Evolutionary conservation across 1,140 invertebrate genomes (phyloP).

Genomic region (Elysia chlorotica): DNA sequence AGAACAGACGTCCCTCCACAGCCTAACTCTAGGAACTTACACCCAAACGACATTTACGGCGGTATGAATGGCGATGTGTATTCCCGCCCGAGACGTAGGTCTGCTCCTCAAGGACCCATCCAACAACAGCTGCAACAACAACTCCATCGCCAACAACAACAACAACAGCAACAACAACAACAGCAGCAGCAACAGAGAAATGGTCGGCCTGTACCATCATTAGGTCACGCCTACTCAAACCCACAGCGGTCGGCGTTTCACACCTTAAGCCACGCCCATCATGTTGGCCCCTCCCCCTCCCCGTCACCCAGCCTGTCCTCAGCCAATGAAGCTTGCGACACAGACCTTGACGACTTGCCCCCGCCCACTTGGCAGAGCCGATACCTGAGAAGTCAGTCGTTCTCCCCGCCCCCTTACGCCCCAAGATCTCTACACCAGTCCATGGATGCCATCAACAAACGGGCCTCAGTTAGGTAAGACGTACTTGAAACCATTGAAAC

Average conservation of each 20-base stretch:
- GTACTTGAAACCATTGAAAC: too few relatives aligned
- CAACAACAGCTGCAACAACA: neutral
- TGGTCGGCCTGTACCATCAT: too few relatives aligned
- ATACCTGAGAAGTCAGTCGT: neutral
- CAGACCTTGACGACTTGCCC: constrained; percentile 15
- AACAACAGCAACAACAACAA: neutral
- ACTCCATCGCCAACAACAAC: neutral
- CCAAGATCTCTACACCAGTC: neutral
- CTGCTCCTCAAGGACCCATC: too few relatives aligned
- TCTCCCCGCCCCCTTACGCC: neutral
- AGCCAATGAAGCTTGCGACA: constrained; percentile 14
- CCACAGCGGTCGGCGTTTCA: neutral
- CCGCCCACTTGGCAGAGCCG: neutral
- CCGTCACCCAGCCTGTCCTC: too few relatives aligned
- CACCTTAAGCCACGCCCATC: neutral
- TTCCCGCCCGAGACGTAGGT: too few relatives aligned
- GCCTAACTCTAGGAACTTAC: too few relatives aligned
- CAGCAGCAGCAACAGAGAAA: too few relatives aligned
- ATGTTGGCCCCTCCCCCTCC: neutral
- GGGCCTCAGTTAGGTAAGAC: constrained; percentile 1
- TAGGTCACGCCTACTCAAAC: too few relatives aligned
- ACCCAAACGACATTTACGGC: too few relatives aligned
- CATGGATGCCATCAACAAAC: neutral
- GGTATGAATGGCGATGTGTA: too few relatives aligned
- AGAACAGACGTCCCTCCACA: too few relatives aligned